These are phyloP conservation scores for Plutomurus gul DNA, from an alignment of 1,140 invertebrate genomes.

Conservation along the genomic window DNA sequence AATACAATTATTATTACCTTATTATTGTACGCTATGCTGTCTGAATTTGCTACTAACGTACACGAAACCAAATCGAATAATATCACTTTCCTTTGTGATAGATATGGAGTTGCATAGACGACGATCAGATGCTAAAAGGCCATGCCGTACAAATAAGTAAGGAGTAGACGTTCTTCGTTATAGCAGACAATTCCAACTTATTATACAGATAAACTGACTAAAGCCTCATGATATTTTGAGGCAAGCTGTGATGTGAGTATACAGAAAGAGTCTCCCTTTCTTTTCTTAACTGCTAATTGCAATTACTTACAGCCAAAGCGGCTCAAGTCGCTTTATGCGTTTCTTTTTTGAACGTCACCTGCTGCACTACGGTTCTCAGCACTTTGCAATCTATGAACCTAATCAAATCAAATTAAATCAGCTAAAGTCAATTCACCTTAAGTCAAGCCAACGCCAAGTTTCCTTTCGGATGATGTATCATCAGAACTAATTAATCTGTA, in stretches of 20 bases:
- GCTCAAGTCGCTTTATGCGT: not conserved
- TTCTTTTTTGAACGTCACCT: not conserved
- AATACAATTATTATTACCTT: slow-evolving; percentile 13
- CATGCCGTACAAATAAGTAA: not conserved
- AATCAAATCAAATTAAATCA: no score
- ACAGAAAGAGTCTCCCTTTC: no score
- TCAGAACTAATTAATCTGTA: not conserved
- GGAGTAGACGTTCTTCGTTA: no score
- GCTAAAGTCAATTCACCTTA: no score
- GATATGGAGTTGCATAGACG: not conserved
- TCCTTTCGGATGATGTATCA: not conserved
- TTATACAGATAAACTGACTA: slow-evolving; percentile 1
- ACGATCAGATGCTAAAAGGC: not conserved
- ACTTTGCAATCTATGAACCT: no score
- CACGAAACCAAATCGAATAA: not conserved
- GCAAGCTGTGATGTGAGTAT: no score
- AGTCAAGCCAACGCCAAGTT: slow-evolving; percentile 2
- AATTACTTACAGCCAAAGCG: slow-evolving; percentile 6
- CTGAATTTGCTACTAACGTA: not conserved
- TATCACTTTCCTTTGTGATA: slow-evolving; percentile 13
- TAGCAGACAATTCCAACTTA: not conserved
- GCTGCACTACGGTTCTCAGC: no score
- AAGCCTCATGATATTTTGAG: no score
- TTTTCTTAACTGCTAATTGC: slow-evolving; percentile 8
- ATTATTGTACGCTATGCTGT: not conserved